Conservation (phyloP, 2,113 vertebrate genomes). For the Alces alces region DNA sequence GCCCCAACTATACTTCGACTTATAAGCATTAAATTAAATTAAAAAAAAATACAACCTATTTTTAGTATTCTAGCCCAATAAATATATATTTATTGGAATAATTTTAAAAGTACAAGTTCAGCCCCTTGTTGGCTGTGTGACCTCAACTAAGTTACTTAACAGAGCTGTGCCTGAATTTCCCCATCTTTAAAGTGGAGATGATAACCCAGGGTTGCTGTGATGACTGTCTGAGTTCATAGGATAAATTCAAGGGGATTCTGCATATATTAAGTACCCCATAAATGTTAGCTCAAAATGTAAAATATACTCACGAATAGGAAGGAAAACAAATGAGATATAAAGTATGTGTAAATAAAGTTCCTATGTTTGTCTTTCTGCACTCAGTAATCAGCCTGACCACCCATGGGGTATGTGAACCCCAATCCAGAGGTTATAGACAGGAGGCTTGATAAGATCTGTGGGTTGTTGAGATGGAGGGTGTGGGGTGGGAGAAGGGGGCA, state of each 20-base stretch:
- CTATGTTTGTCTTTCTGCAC: not conserved
- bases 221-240: not conserved
- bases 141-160: not conserved
- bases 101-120: not conserved
- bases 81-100: not conserved
- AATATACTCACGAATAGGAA: not conserved
- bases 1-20: no score
- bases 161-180: not conserved
- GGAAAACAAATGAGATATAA: not conserved
- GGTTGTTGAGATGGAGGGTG: not conserved
- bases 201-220: not conserved
- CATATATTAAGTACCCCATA: not conserved
- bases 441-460: not conserved
- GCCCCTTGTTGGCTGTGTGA: not conserved
- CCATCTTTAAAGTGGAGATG: not conserved
- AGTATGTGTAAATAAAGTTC: not conserved
- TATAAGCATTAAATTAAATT: not conserved
- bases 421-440: not conserved
- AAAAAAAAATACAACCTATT: not conserved
- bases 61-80: not conserved
- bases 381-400: not conserved
- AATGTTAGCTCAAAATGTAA: not conserved
- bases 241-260: not conserved
- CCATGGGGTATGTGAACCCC: no score
- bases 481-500: not conserved